Percentiles rank a stretch among this genome's conserved stretches.
phyloP scores from a whole-genome alignment of 2,113 vertebrate species.

The Leptodactylus fuscus region DNA sequence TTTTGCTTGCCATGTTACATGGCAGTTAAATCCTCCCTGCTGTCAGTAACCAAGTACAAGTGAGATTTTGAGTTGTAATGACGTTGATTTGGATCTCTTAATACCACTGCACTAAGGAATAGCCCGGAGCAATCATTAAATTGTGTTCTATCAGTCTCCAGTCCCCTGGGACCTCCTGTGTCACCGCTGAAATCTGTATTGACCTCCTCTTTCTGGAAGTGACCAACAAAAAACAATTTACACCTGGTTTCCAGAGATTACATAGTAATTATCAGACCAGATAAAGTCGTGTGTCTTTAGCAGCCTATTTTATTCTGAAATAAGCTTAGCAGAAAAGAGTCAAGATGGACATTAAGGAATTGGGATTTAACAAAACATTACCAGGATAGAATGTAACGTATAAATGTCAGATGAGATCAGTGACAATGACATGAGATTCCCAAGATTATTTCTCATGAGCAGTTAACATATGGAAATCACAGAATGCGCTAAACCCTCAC shows the following conservation, averaged over 20 bases:
- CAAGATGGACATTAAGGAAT: not conserved
- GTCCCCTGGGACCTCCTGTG: not conserved
- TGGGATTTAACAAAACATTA: not conserved
- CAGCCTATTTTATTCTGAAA: slow-evolving; percentile 23
- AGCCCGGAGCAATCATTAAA: slow-evolving; percentile 45
- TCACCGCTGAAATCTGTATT: slow-evolving; percentile 55
- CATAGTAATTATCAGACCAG: slow-evolving; percentile 36
- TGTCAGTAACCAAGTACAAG: not conserved
- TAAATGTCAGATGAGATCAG: not conserved
- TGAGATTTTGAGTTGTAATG: slow-evolving; percentile 52
- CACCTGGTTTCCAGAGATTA: slow-evolving; percentile 42
- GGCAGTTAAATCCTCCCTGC: not conserved
- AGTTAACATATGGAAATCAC: not conserved
- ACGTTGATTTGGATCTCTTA: slow-evolving; percentile 57
- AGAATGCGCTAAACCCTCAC: not conserved
- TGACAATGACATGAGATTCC: not conserved
- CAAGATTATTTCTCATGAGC: not conserved
- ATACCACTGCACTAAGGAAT: not conserved
- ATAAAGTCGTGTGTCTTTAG: not conserved
- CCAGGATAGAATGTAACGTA: not conserved
- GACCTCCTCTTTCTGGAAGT: slow-evolving; percentile 48
- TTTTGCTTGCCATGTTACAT: not conserved
- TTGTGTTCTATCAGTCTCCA: slow-evolving; percentile 45
- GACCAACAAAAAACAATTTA: slow-evolving; percentile 4
- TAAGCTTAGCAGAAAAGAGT: not conserved